These are phyloP conservation scores for Pachyramphus minor DNA, from an alignment of 2,113 vertebrate species.

Conservation along the genomic window DNA sequence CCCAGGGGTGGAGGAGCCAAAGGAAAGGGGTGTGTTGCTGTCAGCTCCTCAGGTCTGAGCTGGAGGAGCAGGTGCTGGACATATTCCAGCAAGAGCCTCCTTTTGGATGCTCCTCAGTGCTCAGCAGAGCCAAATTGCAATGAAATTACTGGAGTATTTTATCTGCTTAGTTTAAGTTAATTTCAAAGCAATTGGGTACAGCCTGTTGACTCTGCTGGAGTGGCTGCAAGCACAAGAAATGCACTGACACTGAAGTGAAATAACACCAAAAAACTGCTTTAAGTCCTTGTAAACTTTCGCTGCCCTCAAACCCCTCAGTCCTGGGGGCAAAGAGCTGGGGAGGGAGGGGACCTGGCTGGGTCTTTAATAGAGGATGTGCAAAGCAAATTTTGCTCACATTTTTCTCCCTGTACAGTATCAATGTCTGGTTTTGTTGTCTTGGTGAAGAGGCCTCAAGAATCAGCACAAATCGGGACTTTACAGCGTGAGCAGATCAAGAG, in stretches of 20 bases:
- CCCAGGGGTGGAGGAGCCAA: background rate
- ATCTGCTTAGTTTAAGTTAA: background rate
- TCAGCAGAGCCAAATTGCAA: background rate
- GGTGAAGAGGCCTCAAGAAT: background rate
- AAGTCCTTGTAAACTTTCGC: background rate
- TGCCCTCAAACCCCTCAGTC: no score
- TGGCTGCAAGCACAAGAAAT: background rate
- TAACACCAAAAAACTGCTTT: background rate
- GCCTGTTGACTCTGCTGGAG: background rate
- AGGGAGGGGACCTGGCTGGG: accelerated
- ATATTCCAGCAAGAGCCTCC: accelerated
- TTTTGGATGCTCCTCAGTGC: accelerated
- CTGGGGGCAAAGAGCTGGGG: background rate
- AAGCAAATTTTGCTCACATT: background rate
- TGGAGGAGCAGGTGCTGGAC: accelerated
- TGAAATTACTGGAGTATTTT: background rate
- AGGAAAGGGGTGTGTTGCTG: background rate
- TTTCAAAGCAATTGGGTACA: background rate
- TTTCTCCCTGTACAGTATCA: background rate
- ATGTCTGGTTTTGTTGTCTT: accelerated
- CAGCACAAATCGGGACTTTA: accelerated
- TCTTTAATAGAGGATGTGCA: background rate
- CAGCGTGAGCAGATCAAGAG: accelerated
- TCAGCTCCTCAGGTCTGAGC: background rate
- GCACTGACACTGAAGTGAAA: accelerated